A percentile compares a stretch with the other conserved stretches of the same genome.
Evolutionary conservation across 2,888 invertebrate genomes (phyloP).

Genomic region (Ormyrus labotus): DNA sequence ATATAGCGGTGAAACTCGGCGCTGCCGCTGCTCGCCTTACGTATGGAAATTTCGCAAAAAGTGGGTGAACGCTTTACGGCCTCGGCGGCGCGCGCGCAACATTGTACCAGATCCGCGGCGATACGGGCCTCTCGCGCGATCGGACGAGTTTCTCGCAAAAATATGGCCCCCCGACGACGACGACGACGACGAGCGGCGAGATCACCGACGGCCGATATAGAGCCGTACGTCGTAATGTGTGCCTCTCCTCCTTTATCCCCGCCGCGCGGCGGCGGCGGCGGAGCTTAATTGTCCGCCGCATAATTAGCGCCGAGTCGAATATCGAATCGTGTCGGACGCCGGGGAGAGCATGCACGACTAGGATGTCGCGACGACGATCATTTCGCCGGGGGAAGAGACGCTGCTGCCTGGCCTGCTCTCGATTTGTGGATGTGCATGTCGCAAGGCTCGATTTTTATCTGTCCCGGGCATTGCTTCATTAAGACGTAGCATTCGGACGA

Average conservation of each 20-base stretch:
- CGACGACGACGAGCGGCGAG: background rate
- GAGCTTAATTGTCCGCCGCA: constrained; percentile 62
- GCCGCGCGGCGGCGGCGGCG: constrained; percentile 4
- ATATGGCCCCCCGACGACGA: too few species aligned
- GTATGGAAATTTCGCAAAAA: constrained; percentile 54
- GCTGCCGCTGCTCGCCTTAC: background rate
- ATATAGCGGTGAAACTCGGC: background rate
- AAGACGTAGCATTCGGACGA: background rate
- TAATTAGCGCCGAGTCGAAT: constrained; percentile 60
- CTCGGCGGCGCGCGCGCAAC: constrained; percentile 4
- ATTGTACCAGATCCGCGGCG: constrained; percentile 26
- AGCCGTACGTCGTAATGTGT: constrained; percentile 43
- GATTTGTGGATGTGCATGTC: constrained; percentile 9
- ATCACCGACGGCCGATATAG: constrained; percentile 55
- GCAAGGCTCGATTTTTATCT: constrained; percentile 50
- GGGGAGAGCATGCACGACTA: background rate
- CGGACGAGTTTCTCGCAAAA: constrained; percentile 17
- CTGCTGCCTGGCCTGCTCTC: background rate
- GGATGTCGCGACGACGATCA: constrained; percentile 38
- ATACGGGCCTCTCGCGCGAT: constrained; percentile 6
- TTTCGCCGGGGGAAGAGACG: constrained; percentile 8
- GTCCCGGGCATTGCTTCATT: constrained; percentile 45
- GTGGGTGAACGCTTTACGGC: constrained; percentile 39
- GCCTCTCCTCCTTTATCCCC: background rate
- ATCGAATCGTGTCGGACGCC: constrained; percentile 25